Evolutionary conservation across 2,113 vertebrate species (phyloP), one percentile per base, ranked within the genome.

Genomic region (Neolamprologus falcicula): DNA sequence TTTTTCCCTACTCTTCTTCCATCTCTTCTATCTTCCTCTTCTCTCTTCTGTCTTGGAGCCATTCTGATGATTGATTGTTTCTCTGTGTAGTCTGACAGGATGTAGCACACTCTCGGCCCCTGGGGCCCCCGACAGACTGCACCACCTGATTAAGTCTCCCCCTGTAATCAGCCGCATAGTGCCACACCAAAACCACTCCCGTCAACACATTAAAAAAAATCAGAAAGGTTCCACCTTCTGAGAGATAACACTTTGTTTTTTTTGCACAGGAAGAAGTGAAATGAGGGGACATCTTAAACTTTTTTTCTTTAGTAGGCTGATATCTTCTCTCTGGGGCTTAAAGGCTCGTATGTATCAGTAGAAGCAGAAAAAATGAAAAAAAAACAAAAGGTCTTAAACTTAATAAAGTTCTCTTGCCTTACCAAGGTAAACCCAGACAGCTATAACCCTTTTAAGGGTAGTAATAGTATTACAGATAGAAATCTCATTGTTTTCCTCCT

Each of bases 11-110:
- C 68, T 92, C 59, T 90, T 84, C 84, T 92, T 92, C 81, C 88
- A 68, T 94, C 83, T 84, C 89, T 96, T 89, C 86, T 86, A 83
- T 94, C 93, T 91, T 84, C 84, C 82, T 66, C 80, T 80, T 85
- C 85, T 87, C 89, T 90, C 86, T 91, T 93, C 92, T 90, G 89
- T 94, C 93, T 94, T 88, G 63, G 33, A 96, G 95, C 96, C 92
- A 82, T 92, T 96, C 97, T 94, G 95, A 97, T 99, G 98, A 99
- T 97, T 97, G 98, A 99, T 98, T 98, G 97, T 97, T 98, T 98
- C 97, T 97, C 98, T 96, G 96, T 59, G 19, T 95, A 96, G 96
- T 94, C 96, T 98, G 98, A 98, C 96, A 97, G 96, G 93, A 96
- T 98, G 96, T 97, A 97, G 95, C 97, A 97, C 97, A 97, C 97